Conservation (phyloP, 2,797 vertebrate species). For the Cercopithecus neglectus region DNA sequence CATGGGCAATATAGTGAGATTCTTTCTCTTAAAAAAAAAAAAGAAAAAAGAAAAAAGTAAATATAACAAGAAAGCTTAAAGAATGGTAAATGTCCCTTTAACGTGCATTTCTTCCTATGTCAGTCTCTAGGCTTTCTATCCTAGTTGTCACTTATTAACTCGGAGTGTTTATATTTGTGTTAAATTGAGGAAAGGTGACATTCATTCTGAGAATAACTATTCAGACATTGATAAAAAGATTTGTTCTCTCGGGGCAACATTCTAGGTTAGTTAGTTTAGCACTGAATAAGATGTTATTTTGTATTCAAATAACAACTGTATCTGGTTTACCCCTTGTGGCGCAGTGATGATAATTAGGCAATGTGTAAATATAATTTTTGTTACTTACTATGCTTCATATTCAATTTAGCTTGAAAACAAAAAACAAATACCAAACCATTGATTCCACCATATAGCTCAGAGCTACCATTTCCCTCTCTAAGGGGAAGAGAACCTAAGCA, state of each 20-base stretch:
- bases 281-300: constrained; percentile 6
- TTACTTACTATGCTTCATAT: neutral
- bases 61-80: constrained; percentile 12
- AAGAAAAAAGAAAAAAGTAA: neutral
- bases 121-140: neutral
- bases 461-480: neutral
- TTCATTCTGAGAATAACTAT: neutral
- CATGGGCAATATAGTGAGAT: neutral
- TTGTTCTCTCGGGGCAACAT: neutral
- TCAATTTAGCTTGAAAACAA: constrained; percentile 14
- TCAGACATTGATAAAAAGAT: neutral
- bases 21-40: neutral
- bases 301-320: neutral
- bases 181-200: neutral
- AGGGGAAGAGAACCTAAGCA: constrained; percentile 28
- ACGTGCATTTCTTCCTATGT: neutral
- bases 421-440: neutral
- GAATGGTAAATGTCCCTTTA: neutral
- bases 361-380: constrained; percentile 8
- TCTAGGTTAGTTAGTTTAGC: neutral
- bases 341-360: neutral
- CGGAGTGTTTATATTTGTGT: neutral
- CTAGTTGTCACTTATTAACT: neutral
- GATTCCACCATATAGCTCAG: neutral
- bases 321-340: neutral